Percentiles rank a stretch among this genome's conserved stretches.
These are phyloP conservation scores for Crypturellus tataupa DNA, from an alignment of 2,797 vertebrate genomes.

Conservation along the genomic window DNA sequence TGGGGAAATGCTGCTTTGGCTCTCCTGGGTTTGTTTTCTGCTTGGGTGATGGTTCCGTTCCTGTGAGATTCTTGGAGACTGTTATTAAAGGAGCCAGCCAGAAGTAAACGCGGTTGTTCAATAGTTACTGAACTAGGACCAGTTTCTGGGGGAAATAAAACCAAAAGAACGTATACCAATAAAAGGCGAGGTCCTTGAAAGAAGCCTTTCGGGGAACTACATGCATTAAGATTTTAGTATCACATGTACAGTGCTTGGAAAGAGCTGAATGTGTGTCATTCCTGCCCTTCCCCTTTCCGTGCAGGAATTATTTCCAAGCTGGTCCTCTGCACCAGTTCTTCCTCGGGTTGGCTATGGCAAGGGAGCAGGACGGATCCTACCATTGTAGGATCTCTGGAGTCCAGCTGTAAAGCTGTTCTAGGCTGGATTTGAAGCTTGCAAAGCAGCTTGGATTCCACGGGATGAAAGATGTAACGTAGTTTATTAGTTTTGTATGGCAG, in stretches of 20 bases:
- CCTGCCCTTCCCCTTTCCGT: not conserved
- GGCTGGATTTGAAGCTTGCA: not conserved
- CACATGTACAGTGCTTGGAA: not conserved
- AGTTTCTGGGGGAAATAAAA: not conserved
- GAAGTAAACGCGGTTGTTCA: not conserved
- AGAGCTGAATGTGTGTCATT: not conserved
- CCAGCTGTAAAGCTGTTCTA: not conserved
- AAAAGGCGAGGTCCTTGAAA: not conserved
- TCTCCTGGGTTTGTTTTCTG: not conserved
- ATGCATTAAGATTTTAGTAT: not conserved
- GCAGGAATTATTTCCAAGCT: slow-evolving; percentile 23
- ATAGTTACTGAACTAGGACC: not conserved
- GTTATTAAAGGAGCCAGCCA: not conserved
- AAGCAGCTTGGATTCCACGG: not conserved
- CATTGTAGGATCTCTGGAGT: not conserved
- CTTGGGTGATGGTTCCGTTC: not conserved
- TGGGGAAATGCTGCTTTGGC: fast-evolving
- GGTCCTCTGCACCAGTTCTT: not conserved
- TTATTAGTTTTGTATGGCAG: not conserved
- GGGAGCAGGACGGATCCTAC: slow-evolving; percentile 29
- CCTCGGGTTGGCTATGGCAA: not conserved
- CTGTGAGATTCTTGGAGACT: not conserved
- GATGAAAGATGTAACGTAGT: not conserved
- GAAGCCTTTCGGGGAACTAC: not conserved
- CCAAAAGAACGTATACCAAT: not conserved